Percentiles rank a stretch among this genome's conserved stretches.
phyloP scores from a whole-genome alignment of 1,140 invertebrate genomes.

The Drosophila teissieri region DNA sequence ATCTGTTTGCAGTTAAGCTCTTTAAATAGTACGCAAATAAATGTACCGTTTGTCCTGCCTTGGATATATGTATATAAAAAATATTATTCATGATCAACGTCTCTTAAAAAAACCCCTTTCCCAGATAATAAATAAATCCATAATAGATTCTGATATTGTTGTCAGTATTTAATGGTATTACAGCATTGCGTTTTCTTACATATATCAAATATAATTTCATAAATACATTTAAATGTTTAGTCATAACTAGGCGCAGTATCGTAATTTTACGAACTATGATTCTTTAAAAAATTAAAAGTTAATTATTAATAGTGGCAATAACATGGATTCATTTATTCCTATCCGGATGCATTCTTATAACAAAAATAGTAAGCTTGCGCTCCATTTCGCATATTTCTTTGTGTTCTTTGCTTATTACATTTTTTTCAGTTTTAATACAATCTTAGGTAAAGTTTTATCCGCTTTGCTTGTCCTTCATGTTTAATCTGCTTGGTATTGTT shows the following conservation, averaged over 20 bases:
- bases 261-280: constrained; percentile 45
- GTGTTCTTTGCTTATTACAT: constrained; percentile 41
- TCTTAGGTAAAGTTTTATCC: constrained; percentile 75
- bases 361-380: constrained; percentile 71
- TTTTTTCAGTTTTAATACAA: constrained; percentile 70
- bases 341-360: constrained; percentile 58
- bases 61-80: no score
- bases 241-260: constrained; percentile 71
- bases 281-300: constrained; percentile 76
- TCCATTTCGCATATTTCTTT: constrained; percentile 54
- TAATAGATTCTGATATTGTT: constrained; percentile 27
- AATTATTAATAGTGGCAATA: constrained; percentile 75
- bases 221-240: constrained; percentile 68
- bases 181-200: constrained; percentile 77
- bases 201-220: constrained; percentile 77
- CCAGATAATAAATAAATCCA: constrained; percentile 2
- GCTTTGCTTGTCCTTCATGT: constrained; percentile 42
- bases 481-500: constrained; percentile 50
- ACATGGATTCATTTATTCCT: constrained; percentile 45
- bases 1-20: no score
- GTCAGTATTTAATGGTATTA: constrained; percentile 79
- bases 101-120: neutral
- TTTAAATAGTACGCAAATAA: no score
- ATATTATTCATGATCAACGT: no score
- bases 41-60: no score